Base-by-base conservation (phyloP, 2,888 invertebrate genomes). In the Gisinianus flammeolus region DNA sequence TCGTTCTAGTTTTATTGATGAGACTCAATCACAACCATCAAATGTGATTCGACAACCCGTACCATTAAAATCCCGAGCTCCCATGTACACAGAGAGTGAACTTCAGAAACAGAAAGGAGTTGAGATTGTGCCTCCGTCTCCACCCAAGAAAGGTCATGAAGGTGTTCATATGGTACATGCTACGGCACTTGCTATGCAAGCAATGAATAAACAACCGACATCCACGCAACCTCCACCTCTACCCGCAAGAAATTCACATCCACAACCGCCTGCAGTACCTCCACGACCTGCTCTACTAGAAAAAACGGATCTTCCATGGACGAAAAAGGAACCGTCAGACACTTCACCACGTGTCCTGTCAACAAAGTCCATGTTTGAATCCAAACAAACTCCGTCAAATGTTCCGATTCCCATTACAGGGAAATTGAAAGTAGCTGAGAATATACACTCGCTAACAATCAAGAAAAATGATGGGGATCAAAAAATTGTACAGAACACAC, bases 91-190 rank as follows among this genome's bases (percentile, higher is more conserved):
- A 44, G 44, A 44, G 19, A 44, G 44, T 44, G 52, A 58, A 68
- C 70, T n/a, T 58, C 26, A 28, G 66, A 73, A 74, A 52, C 79
- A 35, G 52, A 56, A 52, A 67, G n/a, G 62, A 44, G n/a, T n/a
- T n/a, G 44, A 44, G 19, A 44, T 24, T 58, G 31, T 22, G 10
- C 31, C 58, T 1, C 62, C 56, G 16, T 24, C 58, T 24, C 58
- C 58, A 44, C 35, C 12, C 2, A 54, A 30, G 12, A 62, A 69
- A 2, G 72, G 72, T 22, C 70, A 74, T 22, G 83, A 81, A 66
- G 85, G 85, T 2, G 85, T 85, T 28, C 85, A 85, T 52, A 85
- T 84, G 81, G 81, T 85, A 2, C 83, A 83, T 77, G 85, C 85
- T 5, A 85, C 85, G 3, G 82, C 83, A 2, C 80, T 81, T 16